Base-by-base conservation (phyloP, 1,140 invertebrate genomes). In the Melanaphis sacchari region DNA sequence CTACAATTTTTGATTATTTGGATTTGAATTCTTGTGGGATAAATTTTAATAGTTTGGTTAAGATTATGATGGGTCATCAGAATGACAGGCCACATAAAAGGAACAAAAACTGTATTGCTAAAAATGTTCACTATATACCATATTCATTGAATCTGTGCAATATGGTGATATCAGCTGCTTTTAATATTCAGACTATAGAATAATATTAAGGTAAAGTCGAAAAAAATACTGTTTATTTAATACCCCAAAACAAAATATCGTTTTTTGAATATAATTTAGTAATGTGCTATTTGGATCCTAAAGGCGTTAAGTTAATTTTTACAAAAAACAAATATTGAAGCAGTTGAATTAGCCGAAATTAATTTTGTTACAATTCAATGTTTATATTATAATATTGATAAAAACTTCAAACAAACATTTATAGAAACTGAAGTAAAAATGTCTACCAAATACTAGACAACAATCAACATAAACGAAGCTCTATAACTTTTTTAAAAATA, bases 281-380 rank as follows among this genome's bases (percentile, higher is more conserved):
- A 81, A 81, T 7, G 76, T 81, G 18, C n/a, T n/a, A 21, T 7
- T 38, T 81, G 18, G 36, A 81, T 8, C n/a, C n/a, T n/a, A n/a
- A n/a, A 81, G 38, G 36, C 85, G 31, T 49, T 87, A n/a, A 49
- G 85, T 87, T 49, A 87, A 87, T 15, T 43, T 43, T 87, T 87
- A 46, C 85, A 87, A 87, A 87, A 87, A 49, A 22, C 31, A 9
- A 6, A 36, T n/a, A 41, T 87, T 46, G 85, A 87, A 18, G 85
- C 85, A 31, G 85, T 87, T 11, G 85, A 87, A 15, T 31, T 87
- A 24, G 85, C 85, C 49, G 85, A 87, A 87, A 31, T 8, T 9
- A 87, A 5, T 26, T 5, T 46, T 46, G 11, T 5, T 31, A 87
- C 31, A n/a, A n/a, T n/a, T n/a, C n/a, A 18, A 41, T 46, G 43